Percentiles rank a stretch among this genome's conserved stretches.
Evolutionary conservation across 2,797 vertebrate species (phyloP).

Genomic region (Perodicticus potto): DNA sequence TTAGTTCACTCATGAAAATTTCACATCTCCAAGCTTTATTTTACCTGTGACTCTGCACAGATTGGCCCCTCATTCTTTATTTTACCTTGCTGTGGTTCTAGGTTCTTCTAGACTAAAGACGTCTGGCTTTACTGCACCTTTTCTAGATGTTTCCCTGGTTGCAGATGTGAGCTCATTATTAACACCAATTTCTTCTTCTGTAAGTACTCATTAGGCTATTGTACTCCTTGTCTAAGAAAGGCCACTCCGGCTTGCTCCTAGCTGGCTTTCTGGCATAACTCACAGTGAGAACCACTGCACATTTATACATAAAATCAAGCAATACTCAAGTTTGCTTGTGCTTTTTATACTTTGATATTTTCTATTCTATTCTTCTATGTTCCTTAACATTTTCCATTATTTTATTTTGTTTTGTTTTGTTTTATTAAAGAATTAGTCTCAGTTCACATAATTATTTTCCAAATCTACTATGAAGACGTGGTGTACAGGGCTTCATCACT

Average conservation of each 20-base stretch:
- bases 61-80: background rate
- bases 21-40: background rate
- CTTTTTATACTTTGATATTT: background rate
- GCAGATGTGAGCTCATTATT: background rate
- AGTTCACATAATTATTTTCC: accelerated
- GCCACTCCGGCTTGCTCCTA: background rate
- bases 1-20: background rate
- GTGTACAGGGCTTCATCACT: too few species aligned
- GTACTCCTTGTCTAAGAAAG: background rate
- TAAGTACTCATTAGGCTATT: background rate
- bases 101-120: background rate
- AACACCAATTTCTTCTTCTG: background rate
- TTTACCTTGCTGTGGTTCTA: background rate
- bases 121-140: background rate
- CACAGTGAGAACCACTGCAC: background rate
- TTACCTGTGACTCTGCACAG: background rate
- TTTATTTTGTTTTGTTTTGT: too few species aligned
- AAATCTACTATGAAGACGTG: accelerated
- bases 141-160: background rate
- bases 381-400: background rate
- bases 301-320: background rate
- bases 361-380: background rate
- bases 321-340: background rate
- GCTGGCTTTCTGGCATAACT: background rate
- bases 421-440: background rate